These are phyloP conservation scores for Oreochromis spilurus DNA, from an alignment of 2,113 vertebrate genomes.

Conservation along the genomic window DNA sequence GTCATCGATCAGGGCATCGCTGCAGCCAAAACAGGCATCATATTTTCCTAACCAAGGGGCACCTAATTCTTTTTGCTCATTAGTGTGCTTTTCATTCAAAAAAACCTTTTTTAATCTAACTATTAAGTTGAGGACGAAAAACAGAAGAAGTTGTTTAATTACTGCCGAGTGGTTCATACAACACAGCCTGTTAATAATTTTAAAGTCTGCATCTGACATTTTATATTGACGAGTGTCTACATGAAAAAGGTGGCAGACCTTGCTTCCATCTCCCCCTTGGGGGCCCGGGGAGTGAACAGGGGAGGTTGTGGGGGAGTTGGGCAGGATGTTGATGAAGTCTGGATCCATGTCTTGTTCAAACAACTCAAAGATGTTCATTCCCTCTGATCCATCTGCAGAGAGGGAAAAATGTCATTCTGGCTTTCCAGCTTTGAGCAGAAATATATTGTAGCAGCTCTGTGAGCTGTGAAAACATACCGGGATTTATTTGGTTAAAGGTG, in stretches of 20 bases:
- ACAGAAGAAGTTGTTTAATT: not conserved
- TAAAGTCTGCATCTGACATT: not conserved
- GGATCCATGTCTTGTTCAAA: slow-evolving; percentile 92
- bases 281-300: slow-evolving; percentile 92
- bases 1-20: rapidly evolving
- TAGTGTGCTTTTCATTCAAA: not conserved
- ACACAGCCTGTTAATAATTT: not conserved
- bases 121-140: not conserved
- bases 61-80: not conserved
- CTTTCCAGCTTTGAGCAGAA: not conserved
- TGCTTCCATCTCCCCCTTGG: slow-evolving; percentile 91
- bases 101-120: too few relatives aligned
- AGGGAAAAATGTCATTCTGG: not conserved
- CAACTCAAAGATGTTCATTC: slow-evolving; percentile 91
- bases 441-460: not conserved
- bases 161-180: not conserved
- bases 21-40: not conserved
- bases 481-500: slow-evolving; percentile 88
- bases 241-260: slow-evolving; percentile 69
- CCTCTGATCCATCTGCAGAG: slow-evolving; percentile 85
- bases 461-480: slow-evolving; percentile 64
- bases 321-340: slow-evolving; percentile 95
- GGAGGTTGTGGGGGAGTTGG: slow-evolving; percentile 88
- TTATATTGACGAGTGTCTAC: not conserved
- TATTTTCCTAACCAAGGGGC: not conserved